Evolutionary conservation across 1,140 invertebrate genomes (phyloP), one percentile per base, ranked within the genome.

Genomic region (Olivierus martensii): DNA sequence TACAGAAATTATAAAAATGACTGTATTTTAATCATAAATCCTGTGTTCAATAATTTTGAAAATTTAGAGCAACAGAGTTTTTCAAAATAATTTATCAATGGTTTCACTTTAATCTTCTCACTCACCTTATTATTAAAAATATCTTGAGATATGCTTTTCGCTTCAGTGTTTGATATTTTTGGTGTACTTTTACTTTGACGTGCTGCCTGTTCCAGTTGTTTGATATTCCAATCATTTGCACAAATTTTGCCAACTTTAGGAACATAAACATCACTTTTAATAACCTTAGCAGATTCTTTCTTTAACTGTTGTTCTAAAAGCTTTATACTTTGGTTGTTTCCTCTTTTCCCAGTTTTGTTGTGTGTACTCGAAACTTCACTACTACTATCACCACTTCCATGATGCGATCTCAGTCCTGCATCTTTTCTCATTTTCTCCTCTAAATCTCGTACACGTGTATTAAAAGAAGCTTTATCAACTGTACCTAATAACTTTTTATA

Each of bases 151-250:
- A 56, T 22, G 21, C 46, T 52, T 38, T 51, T 47, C 34, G 51
- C 53, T 11, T 53, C 39, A 34, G 37, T 12, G 18, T 17, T 36
- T 28, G 49, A 14, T 35, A n/a, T 38, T 21, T 53, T 53, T 14
- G 28, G 39, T 14, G n/a, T 15, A 36, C 17, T 43, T 21, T 37
- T 46, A 35, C 36, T 28, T 28, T 28, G 28, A 9, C 28, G 28
- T 28, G 28, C 9, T 28, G 28, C 55, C 71, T 92, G 90, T 61
- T 87, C 84, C 63, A 57, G 52, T 62, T 83, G 75, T 66, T 83
- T 82, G 3, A 92, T 79, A 69, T 92, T 90, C 89, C 89, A 94
- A 70, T 94, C 89, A 41, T 78, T 84, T 57, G 82, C 82, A 63
- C 90, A 84, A 49, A 93, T 86, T 73, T 87, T 88, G 59, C 86